A percentile compares a stretch with the other conserved stretches of the same genome.
Conservation (phyloP, 1,140 invertebrate species). For the Drosophila lacteicornis region DNA sequence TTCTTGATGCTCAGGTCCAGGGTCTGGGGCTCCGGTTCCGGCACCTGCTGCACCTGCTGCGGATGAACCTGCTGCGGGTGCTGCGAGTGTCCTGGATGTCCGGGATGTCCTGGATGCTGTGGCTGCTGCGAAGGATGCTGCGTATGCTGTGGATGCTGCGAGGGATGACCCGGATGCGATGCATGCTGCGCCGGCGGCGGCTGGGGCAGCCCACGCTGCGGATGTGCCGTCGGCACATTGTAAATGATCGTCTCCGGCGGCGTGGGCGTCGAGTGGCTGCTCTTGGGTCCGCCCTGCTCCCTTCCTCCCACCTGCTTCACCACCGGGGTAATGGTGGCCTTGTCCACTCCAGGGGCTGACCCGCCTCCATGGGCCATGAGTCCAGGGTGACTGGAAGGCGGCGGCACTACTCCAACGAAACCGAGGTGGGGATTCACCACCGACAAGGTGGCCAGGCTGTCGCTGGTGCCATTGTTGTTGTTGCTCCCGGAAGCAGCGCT, state of each 20-base stretch:
- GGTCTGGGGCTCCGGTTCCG: conserved; percentile 87
- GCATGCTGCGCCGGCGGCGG: conserved; percentile 16
- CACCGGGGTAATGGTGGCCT: conserved; percentile 71
- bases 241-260: conserved; percentile 87
- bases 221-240: conserved; percentile 52
- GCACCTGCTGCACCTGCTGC: conserved; percentile 84
- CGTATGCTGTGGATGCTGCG: not conserved
- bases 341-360: conserved; percentile 51
- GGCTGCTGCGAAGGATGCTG: conserved; percentile 5
- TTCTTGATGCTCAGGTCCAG: conserved; percentile 93
- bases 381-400: conserved; percentile 52
- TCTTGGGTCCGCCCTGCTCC: conserved; percentile 86
- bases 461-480: conserved; percentile 56
- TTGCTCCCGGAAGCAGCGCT: conserved; percentile 1
- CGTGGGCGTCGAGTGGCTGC: conserved; percentile 57
- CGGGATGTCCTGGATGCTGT: not conserved
- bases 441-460: conserved; percentile 88
- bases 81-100: conserved; percentile 20
- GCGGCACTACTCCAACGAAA: conserved; percentile 41
- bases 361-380: conserved; percentile 62
- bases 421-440: conserved; percentile 87
- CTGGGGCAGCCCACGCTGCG: conserved; percentile 16
- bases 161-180: conserved; percentile 17
- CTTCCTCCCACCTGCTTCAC: conserved; percentile 87
- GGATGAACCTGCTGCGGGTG: conserved; percentile 25